A percentile compares a stretch with the other conserved stretches of the same genome.
Conservation (phyloP, 2,113 vertebrate genomes). For the Indri indri region DNA sequence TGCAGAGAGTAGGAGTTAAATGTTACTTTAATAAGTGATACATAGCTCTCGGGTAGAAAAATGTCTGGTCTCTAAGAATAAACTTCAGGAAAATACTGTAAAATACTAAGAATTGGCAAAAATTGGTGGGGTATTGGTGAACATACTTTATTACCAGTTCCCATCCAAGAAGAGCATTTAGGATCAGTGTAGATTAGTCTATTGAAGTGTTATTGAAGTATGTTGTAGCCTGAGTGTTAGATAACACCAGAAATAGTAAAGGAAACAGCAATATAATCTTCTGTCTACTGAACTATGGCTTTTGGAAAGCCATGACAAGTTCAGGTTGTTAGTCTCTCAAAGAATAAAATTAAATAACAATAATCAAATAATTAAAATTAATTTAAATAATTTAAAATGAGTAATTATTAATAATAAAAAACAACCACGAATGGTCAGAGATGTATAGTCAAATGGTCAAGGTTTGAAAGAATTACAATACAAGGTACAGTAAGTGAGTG, state of each 20-base stretch:
- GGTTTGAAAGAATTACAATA: not conserved
- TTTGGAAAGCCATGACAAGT: not conserved
- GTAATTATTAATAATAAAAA: not conserved
- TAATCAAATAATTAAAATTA: not conserved
- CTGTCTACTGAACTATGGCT: not conserved
- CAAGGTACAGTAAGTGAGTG: not conserved
- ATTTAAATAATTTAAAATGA: not conserved
- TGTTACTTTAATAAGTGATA: constrained; percentile 1
- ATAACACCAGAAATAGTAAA: not conserved
- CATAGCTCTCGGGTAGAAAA: not conserved
- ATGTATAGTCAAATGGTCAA: not conserved
- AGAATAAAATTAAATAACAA: not conserved
- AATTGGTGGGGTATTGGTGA: not conserved
- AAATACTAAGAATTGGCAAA: not conserved
- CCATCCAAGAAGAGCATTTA: not conserved
- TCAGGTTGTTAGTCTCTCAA: not conserved
- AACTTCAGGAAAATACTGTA: not conserved
- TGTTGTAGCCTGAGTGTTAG: not conserved
- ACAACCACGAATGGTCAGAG: not conserved
- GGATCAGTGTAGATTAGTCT: constrained; percentile 3
- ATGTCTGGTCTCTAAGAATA: not conserved
- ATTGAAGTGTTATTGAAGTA: not conserved
- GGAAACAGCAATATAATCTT: not conserved
- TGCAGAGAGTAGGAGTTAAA: not conserved
- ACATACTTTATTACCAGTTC: constrained; percentile 2